These are phyloP conservation scores for Opisthocomus hoazin DNA, from an alignment of 2,113 vertebrate species.

Conservation along the genomic window DNA sequence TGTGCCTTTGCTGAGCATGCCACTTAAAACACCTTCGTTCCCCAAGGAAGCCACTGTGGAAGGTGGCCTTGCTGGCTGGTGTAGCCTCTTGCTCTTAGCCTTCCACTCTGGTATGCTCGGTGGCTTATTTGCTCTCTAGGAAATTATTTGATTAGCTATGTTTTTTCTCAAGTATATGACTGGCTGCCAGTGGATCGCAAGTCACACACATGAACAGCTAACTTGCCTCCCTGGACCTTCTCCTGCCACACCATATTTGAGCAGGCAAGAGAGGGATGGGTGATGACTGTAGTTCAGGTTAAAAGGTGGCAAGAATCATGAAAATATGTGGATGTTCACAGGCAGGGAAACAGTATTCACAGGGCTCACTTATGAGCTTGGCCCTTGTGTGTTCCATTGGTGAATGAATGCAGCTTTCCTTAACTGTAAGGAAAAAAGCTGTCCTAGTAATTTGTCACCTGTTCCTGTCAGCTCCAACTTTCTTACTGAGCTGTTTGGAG, in stretches of 20 bases:
- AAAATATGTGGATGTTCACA: not conserved
- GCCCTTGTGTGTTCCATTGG: not conserved
- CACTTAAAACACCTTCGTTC: not conserved
- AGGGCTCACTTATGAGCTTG: not conserved
- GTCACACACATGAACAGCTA: not conserved
- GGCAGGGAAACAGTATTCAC: not conserved
- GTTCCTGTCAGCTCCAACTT: not conserved
- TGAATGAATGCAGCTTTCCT: not conserved
- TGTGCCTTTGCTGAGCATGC: not conserved
- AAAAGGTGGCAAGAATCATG: not conserved
- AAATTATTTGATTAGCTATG: not conserved
- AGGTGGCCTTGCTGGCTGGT: not conserved
- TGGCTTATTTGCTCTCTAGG: not conserved
- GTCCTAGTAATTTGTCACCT: not conserved
- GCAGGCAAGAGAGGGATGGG: fast-evolving
- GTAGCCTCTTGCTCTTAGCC: not conserved
- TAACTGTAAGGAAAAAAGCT: not conserved
- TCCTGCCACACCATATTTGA: not conserved
- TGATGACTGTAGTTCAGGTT: not conserved
- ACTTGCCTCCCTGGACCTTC: not conserved
- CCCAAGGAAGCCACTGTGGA: not conserved
- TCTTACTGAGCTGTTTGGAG: not conserved
- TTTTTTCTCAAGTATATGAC: not conserved
- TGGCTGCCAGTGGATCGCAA: not conserved
- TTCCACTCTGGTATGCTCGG: not conserved